Percentiles rank a stretch among this genome's conserved stretches.
Conservation (phyloP, 2,113 vertebrate genomes). For the Epinephelus fuscoguttatus region DNA sequence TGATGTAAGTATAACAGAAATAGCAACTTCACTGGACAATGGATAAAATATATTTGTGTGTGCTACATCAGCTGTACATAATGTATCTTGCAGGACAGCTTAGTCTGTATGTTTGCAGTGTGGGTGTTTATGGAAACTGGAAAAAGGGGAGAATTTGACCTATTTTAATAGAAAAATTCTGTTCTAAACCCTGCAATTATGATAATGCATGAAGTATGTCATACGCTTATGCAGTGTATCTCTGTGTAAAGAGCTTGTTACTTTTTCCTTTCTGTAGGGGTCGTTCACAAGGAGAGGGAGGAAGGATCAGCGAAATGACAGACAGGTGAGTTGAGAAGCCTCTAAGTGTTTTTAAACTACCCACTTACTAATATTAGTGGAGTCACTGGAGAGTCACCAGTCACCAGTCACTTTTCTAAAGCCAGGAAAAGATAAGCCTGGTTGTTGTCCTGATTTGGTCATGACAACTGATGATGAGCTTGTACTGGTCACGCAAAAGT, state of each 20-base stretch:
- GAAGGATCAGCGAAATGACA: slow-evolving; percentile 90
- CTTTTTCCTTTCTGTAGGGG: slow-evolving; percentile 82
- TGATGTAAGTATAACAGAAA: slow-evolving; percentile 88
- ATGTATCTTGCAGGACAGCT: not conserved
- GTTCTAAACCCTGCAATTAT: not conserved
- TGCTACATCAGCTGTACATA: not conserved
- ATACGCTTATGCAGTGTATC: not conserved
- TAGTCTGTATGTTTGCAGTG: not conserved
- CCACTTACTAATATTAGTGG: not conserved
- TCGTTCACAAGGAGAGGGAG: slow-evolving; percentile 88
- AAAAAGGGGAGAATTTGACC: not conserved
- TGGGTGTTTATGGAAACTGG: not conserved
- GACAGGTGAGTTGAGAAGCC: slow-evolving; percentile 88
- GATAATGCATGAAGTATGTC: not conserved
- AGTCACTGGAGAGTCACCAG: not conserved
- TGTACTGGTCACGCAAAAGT: too few relatives aligned
- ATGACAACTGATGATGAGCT: not conserved
- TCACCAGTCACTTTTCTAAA: not conserved
- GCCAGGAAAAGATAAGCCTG: not conserved
- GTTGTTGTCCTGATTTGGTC: not conserved
- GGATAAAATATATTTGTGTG: not conserved
- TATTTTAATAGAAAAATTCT: not conserved
- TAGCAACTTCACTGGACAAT: not conserved
- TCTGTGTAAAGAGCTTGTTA: not conserved
- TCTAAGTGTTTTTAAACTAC: not conserved